Evolutionary conservation across 37 sponge, comb jelly and placozoan species (phyloP), one percentile per base, ranked within the genome.

Genomic region (Ephydatia muelleri): DNA sequence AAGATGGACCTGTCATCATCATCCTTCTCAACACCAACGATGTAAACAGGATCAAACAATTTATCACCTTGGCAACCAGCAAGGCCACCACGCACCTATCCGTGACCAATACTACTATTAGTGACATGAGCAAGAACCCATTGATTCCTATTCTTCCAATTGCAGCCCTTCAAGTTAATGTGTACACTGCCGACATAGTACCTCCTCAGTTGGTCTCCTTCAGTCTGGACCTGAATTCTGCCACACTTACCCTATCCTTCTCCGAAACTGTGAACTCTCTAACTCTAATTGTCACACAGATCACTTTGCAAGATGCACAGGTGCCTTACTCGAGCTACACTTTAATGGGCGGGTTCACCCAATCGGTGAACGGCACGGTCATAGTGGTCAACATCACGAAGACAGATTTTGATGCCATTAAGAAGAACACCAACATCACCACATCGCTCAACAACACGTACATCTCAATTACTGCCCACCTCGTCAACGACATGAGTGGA

Each of bases 401-500:
- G 49, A 39, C 49, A n/a, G 97, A 97, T 38, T 70, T 84, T 70
- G 83, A 97, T 82, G n/a, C 76, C 36, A 83, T 97, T 23, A 97
- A 97, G 81, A 81, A 89, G 70, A 92, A 97, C 84, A 88, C 89
- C 3, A 93, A 87, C 49, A 77, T 97, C 2, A 94, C 80, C 11
- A 97, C 93, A 21, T 47, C 30, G 2, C n/a, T 12, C 19, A 21
- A 73, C 65, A 91, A 97, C 81, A 86, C 95, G 19, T 94, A 80
- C 70, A 81, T 97, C 70, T 67, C 87, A 0, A 96, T 94, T 22
- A 81, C 88, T n/a, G 82, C 76, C 6, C 32, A 68, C n/a, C 71
- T 97, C 36, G 80, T 97, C 75, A 73, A 69, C 2, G 97, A 97
- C 68, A 94, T 97, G 95, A 87, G 82, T 83, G 80, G 82, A 27